Base-by-base conservation (phyloP, 2,888 invertebrate species). In the Dryadula phaetusa region DNA sequence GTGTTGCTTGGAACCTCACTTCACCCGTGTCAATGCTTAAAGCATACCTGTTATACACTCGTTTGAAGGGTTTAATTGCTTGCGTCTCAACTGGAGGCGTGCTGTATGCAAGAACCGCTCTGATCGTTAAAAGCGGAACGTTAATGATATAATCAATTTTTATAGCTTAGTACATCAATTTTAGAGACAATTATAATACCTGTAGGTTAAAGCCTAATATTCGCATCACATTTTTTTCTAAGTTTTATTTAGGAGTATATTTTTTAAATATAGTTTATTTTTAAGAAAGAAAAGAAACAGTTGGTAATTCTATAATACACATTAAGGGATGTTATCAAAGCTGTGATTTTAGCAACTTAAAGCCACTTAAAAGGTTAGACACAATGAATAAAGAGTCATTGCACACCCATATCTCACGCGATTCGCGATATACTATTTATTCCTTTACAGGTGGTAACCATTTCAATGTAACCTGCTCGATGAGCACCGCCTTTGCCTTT, bases 21-120 rank as follows among this genome's bases (percentile, higher is more conserved):
- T 49, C 28, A 58, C 81, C 78, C 82, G 81, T 77, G 80, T 77
- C 80, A 79, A 83, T 79, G 82, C 81, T 86, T 84, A 82, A 86
- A 87, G 86, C 82, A 87, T 87, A 86, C 88, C 90, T 88, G 74
- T 75, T 74, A 88, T 88, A 90, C 90, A 90, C 87, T 90, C 89
- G 86, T 89, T 90, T 90, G 89, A 85, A 52, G 86, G 84, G 86
- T 92, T 91, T 90, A 91, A 92, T 92, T 91, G 90, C 86, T 86
- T 87, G 88, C 84, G 85, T 84, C 84, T 81, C 78, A 83, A 86
- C 86, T 86, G 85, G 79, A 79, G 75, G 77, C 76, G 79, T 75
- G 20, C 34, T 20, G 54, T 34, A n/a, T 78, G 74, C 60, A 64
- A 74, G 60, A 76, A 74, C 74, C 74, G 73, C 74, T 75, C 76